Conservation (phyloP, 2,888 invertebrate species). For the Callimorpha dominula region DNA sequence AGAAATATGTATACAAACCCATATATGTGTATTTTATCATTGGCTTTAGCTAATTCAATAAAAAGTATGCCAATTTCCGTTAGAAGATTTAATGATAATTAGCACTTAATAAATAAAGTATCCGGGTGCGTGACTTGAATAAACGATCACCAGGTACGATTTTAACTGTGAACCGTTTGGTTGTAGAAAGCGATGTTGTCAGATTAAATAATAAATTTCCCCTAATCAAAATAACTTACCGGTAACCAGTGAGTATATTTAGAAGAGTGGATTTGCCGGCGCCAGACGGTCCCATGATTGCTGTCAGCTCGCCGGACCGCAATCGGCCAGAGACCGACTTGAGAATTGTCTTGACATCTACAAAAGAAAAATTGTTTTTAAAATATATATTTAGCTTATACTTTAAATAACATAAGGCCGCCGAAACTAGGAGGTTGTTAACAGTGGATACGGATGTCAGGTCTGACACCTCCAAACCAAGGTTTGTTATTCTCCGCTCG, state of each 20-base stretch:
- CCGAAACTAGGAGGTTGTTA: not conserved
- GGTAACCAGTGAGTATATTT: slow-evolving; percentile 98
- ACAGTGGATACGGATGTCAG: too few species aligned
- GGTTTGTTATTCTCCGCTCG: too few species aligned
- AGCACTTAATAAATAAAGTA: too few species aligned
- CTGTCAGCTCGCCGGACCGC: slow-evolving; percentile 96
- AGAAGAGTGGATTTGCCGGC: slow-evolving; percentile 97
- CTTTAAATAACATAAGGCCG: not conserved
- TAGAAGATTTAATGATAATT: too few species aligned
- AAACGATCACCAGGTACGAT: too few species aligned
- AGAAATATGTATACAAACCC: too few species aligned
- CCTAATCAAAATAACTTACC: slow-evolving; percentile 84
- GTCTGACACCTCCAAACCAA: not conserved
- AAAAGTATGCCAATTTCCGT: too few species aligned
- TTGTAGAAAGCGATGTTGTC: not conserved
- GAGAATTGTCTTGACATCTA: slow-evolving; percentile 95
- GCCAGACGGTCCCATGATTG: slow-evolving; percentile 99
- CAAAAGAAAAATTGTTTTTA: slow-evolving; percentile 59
- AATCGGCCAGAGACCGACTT: slow-evolving; percentile 96
- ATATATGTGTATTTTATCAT: too few species aligned
- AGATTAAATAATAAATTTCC: too few species aligned
- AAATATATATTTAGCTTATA: not conserved
- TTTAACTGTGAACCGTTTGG: too few species aligned
- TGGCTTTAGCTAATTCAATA: too few species aligned
- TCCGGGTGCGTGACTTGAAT: too few species aligned